Conservation (phyloP, 1,140 invertebrate genomes). For the Lerema accius region DNA sequence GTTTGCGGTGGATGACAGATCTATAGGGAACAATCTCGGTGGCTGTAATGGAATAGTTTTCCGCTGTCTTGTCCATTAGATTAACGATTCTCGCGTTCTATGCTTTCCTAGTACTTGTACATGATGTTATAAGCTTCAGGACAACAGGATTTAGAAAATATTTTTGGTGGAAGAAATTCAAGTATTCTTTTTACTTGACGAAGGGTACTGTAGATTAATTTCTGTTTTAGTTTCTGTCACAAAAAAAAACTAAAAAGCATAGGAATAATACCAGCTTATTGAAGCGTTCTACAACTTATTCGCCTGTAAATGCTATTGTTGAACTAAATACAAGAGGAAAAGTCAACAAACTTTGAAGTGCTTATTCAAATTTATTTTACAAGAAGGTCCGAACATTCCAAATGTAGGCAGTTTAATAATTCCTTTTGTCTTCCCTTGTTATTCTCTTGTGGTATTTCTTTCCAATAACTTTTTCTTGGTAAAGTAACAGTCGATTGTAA, state of each 20-base stretch:
- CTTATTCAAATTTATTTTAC: constrained; percentile 8
- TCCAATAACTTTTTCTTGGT: constrained; percentile 15
- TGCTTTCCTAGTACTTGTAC: background rate
- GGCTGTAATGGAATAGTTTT: constrained; percentile 18
- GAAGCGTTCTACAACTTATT: constrained; percentile 3
- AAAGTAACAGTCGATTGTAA: constrained; percentile 6
- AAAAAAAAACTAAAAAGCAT: no score
- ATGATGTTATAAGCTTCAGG: no score
- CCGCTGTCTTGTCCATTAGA: constrained; percentile 8
- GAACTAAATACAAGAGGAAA: constrained; percentile 14
- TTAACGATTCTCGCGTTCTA: background rate
- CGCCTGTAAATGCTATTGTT: constrained; percentile 14
- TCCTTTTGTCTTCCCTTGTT: constrained; percentile 9
- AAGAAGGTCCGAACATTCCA: background rate
- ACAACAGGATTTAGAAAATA: no score
- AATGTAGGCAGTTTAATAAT: constrained; percentile 18
- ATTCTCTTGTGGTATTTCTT: constrained; percentile 2
- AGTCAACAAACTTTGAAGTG: constrained; percentile 3
- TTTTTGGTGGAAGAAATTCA: no score
- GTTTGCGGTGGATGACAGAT: constrained; percentile 23
- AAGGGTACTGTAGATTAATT: no score
- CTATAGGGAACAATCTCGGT: constrained; percentile 7
- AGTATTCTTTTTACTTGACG: no score
- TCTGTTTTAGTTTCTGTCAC: no score
- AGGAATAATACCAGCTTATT: background rate